Evolutionary conservation across 1,140 invertebrate genomes (phyloP), one percentile per base, ranked within the genome.

Genomic region (Piezodorus guildinii): DNA sequence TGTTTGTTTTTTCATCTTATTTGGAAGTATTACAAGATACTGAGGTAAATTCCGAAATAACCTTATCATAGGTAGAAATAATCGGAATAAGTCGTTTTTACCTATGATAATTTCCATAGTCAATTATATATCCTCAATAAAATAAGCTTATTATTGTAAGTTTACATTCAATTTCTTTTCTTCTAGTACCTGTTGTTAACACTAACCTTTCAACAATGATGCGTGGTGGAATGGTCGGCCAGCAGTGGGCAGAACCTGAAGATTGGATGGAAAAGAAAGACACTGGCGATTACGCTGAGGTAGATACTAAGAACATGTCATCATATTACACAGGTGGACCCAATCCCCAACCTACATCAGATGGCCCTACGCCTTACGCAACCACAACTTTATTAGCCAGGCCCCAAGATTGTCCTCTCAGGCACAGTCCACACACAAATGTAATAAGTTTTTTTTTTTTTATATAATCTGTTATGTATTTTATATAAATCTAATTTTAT

Each of bases 281-380:
- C 25, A 83, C 54, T 85, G 84, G 84, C 0, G 85, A 88, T 68
- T 88, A 89, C 67, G 86, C 86, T 0, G 86, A 89, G 74, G 86
- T 89, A 2, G 86, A 89, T 71, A 82, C 82, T 15, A 76, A 82
- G 49, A 84, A 79, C 69, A 70, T 90, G 65, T 87, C 85, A 16
- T 90, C 87, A 0, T 91, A 90, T 71, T 90, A 90, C 73, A 88
- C 88, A 65, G 83, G 68, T 0, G 79, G 82, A 71, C 80, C 80
- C 51, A 75, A 82, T 15, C 65, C 30, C 5, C 62, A 34, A 6
- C 51, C 56, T n/a, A n/a, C 17, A 0, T 39, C n/a, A 15, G 83
- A 84, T 66, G 84, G 83, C 66, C 86, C 87, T 0, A 87, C 86
- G 6, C 88, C 88, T 0, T 91, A 91, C 72, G 88, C 88, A 0